Evolutionary conservation across 2,888 invertebrate species (phyloP).

Genomic region (Ischnus inquisitorius): DNA sequence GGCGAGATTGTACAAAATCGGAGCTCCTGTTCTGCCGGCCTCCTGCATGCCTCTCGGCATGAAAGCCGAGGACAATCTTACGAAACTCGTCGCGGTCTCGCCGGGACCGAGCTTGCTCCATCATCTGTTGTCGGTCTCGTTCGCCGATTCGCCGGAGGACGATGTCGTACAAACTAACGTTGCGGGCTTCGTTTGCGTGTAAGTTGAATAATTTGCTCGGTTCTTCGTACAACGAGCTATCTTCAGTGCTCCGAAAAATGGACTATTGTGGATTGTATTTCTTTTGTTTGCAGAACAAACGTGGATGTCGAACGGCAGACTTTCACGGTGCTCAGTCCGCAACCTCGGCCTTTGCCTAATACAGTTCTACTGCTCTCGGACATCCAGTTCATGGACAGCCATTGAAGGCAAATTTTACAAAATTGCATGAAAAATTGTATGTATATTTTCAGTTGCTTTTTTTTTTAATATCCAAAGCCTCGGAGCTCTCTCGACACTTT

Average conservation of each 20-base stretch:
- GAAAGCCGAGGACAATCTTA: slow-evolving; percentile 96
- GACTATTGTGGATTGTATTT: neutral
- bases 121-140: slow-evolving; percentile 95
- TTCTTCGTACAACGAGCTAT: neutral
- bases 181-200: slow-evolving; percentile 97
- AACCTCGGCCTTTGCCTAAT: slow-evolving; percentile 96
- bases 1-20: slow-evolving; percentile 96
- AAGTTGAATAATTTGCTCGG: slow-evolving; percentile 83
- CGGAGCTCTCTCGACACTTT: too few species aligned
- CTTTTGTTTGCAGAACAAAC: slow-evolving; percentile 90
- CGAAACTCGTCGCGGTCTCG: slow-evolving; percentile 93
- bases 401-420: slow-evolving; percentile 85
- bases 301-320: slow-evolving; percentile 95
- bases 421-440: slow-evolving; percentile 7
- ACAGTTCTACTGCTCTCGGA: slow-evolving; percentile 95
- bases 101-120: slow-evolving; percentile 93
- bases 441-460: neutral
- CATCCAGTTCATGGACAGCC: slow-evolving; percentile 97
- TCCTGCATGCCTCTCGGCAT: slow-evolving; percentile 99
- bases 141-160: slow-evolving; percentile 93
- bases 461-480: neutral
- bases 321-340: slow-evolving; percentile 96
- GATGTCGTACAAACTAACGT: slow-evolving; percentile 95
- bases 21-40: slow-evolving; percentile 96
- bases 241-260: neutral